phyloP scores from a whole-genome alignment of 1,140 invertebrate genomes.

The Tigriopus japonicus region DNA sequence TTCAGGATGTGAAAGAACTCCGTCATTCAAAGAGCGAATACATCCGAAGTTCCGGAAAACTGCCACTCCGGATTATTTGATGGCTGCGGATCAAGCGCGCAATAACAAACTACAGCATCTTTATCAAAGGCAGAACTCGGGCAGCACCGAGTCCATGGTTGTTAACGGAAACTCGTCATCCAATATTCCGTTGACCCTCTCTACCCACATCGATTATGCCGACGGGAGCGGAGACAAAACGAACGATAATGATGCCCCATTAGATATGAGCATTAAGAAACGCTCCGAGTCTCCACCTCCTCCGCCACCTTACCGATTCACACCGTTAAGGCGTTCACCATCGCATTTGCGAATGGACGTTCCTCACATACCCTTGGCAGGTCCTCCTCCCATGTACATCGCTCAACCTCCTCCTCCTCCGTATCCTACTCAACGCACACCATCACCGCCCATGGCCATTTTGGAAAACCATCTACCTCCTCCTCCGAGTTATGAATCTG shows the following conservation, averaged over 20 bases:
- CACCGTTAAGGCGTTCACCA: background rate
- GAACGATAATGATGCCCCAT: background rate
- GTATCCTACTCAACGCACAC: background rate
- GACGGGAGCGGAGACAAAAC: background rate
- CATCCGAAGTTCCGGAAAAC: slow-evolving; percentile 9
- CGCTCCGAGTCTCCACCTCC: background rate
- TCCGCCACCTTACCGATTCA: background rate
- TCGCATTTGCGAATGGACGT: background rate
- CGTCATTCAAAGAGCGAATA: slow-evolving; percentile 2
- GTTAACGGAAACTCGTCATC: no score
- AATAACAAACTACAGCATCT: background rate
- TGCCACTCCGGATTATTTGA: slow-evolving; percentile 6
- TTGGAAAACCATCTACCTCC: background rate
- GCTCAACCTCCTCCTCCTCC: background rate
- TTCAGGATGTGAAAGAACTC: background rate
- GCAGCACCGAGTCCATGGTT: no score
- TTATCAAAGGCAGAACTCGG: background rate
- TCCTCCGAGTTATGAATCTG: background rate
- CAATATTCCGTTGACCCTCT: no score
- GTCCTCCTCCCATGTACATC: background rate
- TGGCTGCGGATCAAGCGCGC: background rate
- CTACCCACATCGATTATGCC: background rate
- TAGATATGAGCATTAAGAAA: slow-evolving; percentile 11
- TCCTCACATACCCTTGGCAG: background rate
- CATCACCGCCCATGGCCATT: background rate